Base-by-base conservation (phyloP, 2,888 invertebrate genomes). In the Spisula solida region DNA sequence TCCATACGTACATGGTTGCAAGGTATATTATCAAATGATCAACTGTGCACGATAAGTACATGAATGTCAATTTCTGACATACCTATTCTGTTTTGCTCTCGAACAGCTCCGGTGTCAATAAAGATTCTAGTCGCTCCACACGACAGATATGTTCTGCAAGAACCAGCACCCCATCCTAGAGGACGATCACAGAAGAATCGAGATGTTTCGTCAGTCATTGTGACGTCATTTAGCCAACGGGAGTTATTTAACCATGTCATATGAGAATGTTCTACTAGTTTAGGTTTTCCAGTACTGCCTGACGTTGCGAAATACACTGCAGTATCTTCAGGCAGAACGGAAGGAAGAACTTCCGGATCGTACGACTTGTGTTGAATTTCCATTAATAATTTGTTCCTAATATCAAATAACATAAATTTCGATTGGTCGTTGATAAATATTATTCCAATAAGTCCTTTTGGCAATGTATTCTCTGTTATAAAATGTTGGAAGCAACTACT, bases 131-230 rank as follows among this genome's bases (percentile, higher is more conserved):
- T 83, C 0, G 79, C 48, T 25, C 87, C 87, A 25, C 8, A 25
- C 0, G 82, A 25, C 25, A 87, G 41, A 18, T 25, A 79, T 20
- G 79, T 79, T n/a, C 82, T 34, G 4, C 79, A 82, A 14, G 29
- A 82, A 2, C 87, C 87, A 18, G 79, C 83, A 20, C 25, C 79
- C 87, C 87, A 87, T 18, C 82, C 56, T 34, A 87, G 20, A 6
- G 87, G 55, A 1, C 87, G 29, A 47, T 87, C 87, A 29, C 79
- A 79, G 79, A 83, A 87, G 29, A 29, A 87, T 0, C 18, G 6
- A 16, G 56, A 34, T 0, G 78, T 31, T 41, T 34, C 25, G 0
- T 81, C n/a, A 18, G 56, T 47, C 10, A 47, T 18, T 0, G 55
- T 34, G 14, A 18, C 14, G n/a, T 60, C 55, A 48, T 70, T 31